A percentile compares a stretch with the other conserved stretches of the same genome.
These are phyloP conservation scores for Hipparchia semele DNA, from an alignment of 2,888 invertebrate species.

Conservation along the genomic window DNA sequence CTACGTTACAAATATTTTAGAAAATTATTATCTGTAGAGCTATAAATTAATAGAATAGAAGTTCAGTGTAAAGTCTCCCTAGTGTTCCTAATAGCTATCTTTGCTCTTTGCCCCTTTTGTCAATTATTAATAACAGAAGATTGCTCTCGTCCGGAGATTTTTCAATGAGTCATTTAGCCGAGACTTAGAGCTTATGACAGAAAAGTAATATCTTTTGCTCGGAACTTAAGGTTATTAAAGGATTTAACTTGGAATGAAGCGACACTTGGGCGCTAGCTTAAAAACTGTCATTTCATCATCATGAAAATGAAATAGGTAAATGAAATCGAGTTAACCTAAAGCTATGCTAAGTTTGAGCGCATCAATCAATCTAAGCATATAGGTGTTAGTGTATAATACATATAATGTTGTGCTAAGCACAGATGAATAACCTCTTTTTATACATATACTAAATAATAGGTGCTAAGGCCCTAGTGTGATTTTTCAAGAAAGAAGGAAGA, in stretches of 20 bases:
- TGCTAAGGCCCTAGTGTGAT: too few species aligned
- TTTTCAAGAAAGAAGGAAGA: too few species aligned
- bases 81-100: conserved; percentile 46
- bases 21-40: too few species aligned
- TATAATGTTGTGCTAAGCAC: too few species aligned
- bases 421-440: too few species aligned
- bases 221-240: background rate
- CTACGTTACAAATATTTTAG: too few species aligned
- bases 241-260: background rate
- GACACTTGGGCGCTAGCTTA: background rate
- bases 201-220: conserved; percentile 10
- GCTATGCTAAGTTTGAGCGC: background rate
- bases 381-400: too few species aligned
- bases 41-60: too few species aligned
- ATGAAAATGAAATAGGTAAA: background rate
- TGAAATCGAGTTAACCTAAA: background rate
- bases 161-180: conserved; percentile 41
- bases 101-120: conserved; percentile 59
- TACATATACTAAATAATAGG: too few species aligned
- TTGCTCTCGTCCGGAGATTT: conserved; percentile 62
- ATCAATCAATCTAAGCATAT: too few species aligned
- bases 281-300: background rate
- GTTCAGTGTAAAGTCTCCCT: too few species aligned
- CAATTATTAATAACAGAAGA: conserved; percentile 69
- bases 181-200: conserved; percentile 20